These are phyloP conservation scores for Andrena trimmerana DNA, from an alignment of 2,888 invertebrate species.

Conservation along the genomic window DNA sequence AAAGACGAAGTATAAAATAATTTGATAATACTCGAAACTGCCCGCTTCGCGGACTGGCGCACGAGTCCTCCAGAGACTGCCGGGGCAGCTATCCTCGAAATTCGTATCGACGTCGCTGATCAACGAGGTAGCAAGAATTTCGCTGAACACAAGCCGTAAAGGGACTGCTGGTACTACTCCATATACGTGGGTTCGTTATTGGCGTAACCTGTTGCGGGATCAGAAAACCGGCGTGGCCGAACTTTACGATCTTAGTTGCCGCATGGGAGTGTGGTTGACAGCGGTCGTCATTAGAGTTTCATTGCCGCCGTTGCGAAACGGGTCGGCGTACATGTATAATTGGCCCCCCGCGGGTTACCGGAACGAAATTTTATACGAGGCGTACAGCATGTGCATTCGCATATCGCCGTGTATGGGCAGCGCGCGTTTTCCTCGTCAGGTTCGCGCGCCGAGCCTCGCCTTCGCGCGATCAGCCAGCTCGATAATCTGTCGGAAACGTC, in stretches of 20 bases:
- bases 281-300: slow-evolving; percentile 81
- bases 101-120: not conserved
- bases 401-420: slow-evolving; percentile 58
- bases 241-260: slow-evolving; percentile 61
- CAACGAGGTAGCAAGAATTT: slow-evolving; percentile 10
- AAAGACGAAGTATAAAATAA: no score
- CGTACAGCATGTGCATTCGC: not conserved
- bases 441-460: slow-evolving; percentile 6
- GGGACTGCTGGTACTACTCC: slow-evolving; percentile 7
- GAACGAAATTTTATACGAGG: slow-evolving; percentile 66
- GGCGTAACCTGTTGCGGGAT: slow-evolving; percentile 33
- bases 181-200: slow-evolving; percentile 49
- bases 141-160: not conserved
- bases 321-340: slow-evolving; percentile 76
- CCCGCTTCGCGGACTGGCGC: not conserved
- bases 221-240: slow-evolving; percentile 37
- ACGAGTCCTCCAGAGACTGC: not conserved
- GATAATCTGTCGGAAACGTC: slow-evolving; percentile 40
- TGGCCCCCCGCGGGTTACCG: slow-evolving; percentile 77
- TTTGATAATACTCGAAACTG: no score
- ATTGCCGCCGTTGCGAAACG: slow-evolving; percentile 78
- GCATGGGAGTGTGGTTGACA: slow-evolving; percentile 70
- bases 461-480: slow-evolving; percentile 28
- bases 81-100: not conserved
- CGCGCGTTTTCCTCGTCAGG: slow-evolving; percentile 37